A percentile compares a stretch with the other conserved stretches of the same genome.
Conservation (phyloP, 2,113 vertebrate genomes). For the Vidua chalybeata region DNA sequence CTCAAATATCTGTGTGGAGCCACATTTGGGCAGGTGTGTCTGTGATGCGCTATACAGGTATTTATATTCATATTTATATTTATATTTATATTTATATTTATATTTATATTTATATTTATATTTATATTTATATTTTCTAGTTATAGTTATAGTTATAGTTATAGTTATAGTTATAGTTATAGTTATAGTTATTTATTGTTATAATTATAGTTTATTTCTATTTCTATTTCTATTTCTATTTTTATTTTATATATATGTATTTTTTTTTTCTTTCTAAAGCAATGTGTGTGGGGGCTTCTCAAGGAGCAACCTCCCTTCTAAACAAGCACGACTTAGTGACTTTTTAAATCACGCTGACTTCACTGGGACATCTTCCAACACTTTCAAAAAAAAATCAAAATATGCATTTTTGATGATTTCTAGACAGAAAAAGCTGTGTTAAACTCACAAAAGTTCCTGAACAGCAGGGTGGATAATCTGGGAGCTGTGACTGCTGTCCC, state of each 20-base stretch:
- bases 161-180: no score
- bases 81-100: not conserved
- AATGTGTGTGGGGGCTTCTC: not conserved
- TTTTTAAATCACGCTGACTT: not conserved
- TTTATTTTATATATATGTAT: not conserved
- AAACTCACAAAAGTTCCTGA: rapidly evolving
- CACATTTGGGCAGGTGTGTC: not conserved
- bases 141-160: no score
- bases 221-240: no score
- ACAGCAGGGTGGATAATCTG: rapidly evolving
- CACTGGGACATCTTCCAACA: not conserved
- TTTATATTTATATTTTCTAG: not conserved
- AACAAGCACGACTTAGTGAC: not conserved
- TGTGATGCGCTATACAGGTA: rapidly evolving
- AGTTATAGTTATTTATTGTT: no score
- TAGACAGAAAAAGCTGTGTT: rapidly evolving
- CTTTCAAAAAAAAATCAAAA: not conserved
- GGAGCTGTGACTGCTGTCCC: not conserved
- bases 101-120: not conserved
- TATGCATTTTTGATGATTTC: not conserved
- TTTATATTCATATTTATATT: not conserved
- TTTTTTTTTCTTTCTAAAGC: not conserved
- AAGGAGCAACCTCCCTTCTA: not conserved
- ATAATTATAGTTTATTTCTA: no score
- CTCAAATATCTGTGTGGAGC: not conserved